Evolutionary conservation across 2,113 vertebrate species (phyloP), one percentile per base, ranked within the genome.

Genomic region (Xiphorhynchus elegans): DNA sequence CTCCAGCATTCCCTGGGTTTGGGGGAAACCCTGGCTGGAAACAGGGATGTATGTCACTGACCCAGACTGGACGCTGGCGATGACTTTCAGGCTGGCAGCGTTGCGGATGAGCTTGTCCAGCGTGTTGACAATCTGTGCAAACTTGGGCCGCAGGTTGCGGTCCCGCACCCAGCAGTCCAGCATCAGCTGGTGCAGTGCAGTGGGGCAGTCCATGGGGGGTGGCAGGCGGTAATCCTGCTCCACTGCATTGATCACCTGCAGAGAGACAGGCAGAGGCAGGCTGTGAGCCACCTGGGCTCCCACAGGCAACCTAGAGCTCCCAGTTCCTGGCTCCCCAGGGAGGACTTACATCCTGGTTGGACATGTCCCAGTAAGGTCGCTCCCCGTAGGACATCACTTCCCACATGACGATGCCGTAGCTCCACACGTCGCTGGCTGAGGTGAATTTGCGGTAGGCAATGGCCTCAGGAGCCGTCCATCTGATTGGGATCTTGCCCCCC

Each of bases 321-420:
- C 21, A 17, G 55, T 13, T 47, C 24, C 47, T 50, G 2, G 0
- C 17, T 37, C 29, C 53, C 19, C 44, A 24, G 18, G 35, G 25
- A 86, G 47, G 77, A 98, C 99, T 99, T 97, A 99, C 99, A 23
- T 99, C 99, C 97, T 99, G 99, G 98, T 99, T 99, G 98, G 99
- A 99, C 99, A 99, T 99, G 98, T 99, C 99, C 99, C 99, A 99
- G 97, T 99, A 99, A 13, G 99, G 99, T 80, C 99, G 97, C 91
- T 99, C 99, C 63, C 99, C 99, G 0, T 99, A 99, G 35, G 99
- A 99, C 99, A 99, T 99, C 95, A 99, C 99, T 94, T 99, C 99
- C 99, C 99, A 99, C 99, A 99, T 99, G 97, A 99, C 99, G 3
- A 99, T 99, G 42, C 99, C 99, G 1, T 99, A 99, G 97, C 99